Percentiles rank a stretch among this genome's conserved stretches.
These are phyloP conservation scores for Parasteatoda tepidariorum DNA, from an alignment of 1,140 invertebrate species.

Conservation along the genomic window DNA sequence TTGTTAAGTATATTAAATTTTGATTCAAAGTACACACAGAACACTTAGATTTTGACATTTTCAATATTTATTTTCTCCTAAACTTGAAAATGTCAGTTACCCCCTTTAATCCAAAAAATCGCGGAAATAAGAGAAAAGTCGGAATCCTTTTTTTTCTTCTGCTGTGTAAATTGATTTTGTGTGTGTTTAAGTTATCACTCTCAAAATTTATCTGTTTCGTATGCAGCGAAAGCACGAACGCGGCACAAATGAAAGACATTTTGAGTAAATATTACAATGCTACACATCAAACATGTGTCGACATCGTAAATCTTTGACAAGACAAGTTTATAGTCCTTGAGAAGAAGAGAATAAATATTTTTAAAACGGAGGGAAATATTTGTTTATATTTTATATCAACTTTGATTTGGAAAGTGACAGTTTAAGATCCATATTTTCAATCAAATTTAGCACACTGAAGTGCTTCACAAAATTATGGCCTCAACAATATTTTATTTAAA, in stretches of 20 bases:
- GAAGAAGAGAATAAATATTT: not conserved
- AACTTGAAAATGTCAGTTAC: too few species aligned
- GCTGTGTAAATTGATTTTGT: too few species aligned
- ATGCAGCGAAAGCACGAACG: not conserved
- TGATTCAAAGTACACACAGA: too few species aligned
- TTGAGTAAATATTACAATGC: not conserved
- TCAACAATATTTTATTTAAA: too few species aligned
- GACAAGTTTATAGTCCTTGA: constrained; percentile 5
- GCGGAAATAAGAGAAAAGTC: too few species aligned
- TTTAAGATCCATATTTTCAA: not conserved
- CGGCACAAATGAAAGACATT: not conserved
- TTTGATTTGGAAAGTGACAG: not conserved
- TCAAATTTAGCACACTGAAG: too few species aligned
- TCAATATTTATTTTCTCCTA: too few species aligned
- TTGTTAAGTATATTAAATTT: too few species aligned
- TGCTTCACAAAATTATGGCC: too few species aligned
- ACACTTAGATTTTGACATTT: too few species aligned
- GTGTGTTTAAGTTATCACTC: not conserved
- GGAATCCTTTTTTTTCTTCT: too few species aligned
- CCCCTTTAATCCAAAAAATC: too few species aligned
- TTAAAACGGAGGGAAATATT: not conserved
- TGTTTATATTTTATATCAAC: not conserved
- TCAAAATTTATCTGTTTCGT: not conserved
- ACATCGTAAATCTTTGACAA: not conserved
- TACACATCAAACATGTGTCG: not conserved